Percentiles rank a stretch among this genome's conserved stretches.
phyloP scores from a whole-genome alignment of 1,140 invertebrate genomes.

The Alviniconcha marisindica region DNA sequence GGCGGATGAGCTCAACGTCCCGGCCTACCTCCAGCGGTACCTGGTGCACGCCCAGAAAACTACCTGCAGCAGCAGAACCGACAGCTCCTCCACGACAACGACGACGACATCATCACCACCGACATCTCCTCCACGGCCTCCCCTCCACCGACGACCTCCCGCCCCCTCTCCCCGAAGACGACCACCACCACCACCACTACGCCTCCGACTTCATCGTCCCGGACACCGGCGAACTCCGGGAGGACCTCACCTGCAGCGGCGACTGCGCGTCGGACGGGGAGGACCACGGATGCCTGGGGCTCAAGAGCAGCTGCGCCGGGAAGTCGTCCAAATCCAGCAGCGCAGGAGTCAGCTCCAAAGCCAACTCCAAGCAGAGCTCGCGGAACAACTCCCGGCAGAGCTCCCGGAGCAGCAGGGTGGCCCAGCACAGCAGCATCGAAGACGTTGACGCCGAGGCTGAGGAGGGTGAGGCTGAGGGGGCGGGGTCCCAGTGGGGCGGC shows the following conservation, averaged over 20 bases:
- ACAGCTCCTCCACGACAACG: background rate
- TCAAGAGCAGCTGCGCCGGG: background rate
- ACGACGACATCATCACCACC: background rate
- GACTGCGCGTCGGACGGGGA: background rate
- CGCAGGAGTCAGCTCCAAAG: background rate
- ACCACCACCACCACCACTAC: background rate
- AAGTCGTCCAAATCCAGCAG: background rate
- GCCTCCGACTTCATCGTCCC: background rate
- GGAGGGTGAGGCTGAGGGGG: background rate
- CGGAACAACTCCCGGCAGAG: conserved; percentile 10
- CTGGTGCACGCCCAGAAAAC: conserved; percentile 22
- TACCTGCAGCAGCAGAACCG: background rate
- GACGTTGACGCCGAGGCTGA: conserved; percentile 21
- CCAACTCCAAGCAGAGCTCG: background rate
- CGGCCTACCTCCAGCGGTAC: conserved; percentile 22
- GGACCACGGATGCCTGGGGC: background rate
- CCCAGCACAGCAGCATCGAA: conserved; percentile 26
- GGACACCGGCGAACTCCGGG: background rate
- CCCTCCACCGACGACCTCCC: background rate
- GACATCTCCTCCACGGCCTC: background rate
- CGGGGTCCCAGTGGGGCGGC: background rate
- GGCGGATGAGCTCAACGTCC: conserved; percentile 24
- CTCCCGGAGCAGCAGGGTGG: background rate
- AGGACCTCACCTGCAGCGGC: background rate
- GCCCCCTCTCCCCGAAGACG: background rate